Conservation (phyloP, 2,888 invertebrate genomes). For the Blastobasis lacticolella region DNA sequence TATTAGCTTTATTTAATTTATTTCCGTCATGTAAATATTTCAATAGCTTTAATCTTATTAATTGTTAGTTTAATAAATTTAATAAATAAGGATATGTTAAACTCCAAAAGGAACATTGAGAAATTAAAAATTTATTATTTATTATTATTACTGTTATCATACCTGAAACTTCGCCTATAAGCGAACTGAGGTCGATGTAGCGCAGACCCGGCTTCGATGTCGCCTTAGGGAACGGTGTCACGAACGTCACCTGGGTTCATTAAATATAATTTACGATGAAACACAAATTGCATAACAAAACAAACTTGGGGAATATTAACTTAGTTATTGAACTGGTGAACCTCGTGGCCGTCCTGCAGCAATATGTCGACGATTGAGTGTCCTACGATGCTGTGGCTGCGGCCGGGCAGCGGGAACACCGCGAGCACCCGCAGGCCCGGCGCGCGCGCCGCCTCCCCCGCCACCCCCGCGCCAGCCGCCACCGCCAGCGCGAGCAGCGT, state of each 20-base stretch:
- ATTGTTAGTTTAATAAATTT: too few species aligned
- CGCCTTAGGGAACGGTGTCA: constrained; percentile 28
- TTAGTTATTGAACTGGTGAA: constrained; percentile 11
- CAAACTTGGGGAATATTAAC: neutral
- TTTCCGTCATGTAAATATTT: too few species aligned
- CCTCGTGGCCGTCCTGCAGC: constrained; percentile 36
- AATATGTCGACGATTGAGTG: constrained; percentile 32
- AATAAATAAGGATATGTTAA: too few species aligned
- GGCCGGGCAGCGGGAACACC: constrained; percentile 32
- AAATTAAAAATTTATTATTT: too few species aligned
- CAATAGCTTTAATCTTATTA: too few species aligned
- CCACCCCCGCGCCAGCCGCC: neutral
- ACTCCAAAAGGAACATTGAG: too few species aligned
- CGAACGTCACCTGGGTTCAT: constrained; percentile 37
- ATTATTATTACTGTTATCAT: too few species aligned
- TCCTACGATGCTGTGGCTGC: constrained; percentile 32
- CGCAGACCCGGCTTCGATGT: constrained; percentile 19
- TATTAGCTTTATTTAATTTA: too few species aligned
- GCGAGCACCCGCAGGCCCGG: constrained; percentile 22
- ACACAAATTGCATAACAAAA: neutral
- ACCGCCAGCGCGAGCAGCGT: neutral
- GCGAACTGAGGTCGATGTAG: constrained; percentile 29
- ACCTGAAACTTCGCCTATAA: constrained; percentile 2
- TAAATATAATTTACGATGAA: neutral
- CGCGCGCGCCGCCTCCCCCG: constrained; percentile 4